Evolutionary conservation across 2,113 vertebrate genomes (phyloP).

Genomic region (Myodes glareolus): DNA sequence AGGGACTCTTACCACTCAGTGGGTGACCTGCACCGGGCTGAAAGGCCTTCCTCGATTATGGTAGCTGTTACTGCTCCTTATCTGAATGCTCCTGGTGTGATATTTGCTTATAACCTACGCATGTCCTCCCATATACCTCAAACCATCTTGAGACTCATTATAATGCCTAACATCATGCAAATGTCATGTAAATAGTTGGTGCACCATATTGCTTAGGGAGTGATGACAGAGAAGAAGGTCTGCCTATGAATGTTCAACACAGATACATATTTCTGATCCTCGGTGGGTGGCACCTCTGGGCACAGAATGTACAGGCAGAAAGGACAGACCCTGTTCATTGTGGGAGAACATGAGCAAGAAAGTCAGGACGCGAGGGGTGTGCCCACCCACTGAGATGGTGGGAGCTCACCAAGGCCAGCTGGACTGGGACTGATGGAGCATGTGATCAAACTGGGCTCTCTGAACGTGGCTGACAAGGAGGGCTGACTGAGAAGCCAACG

Average conservation of each 20-base stretch:
- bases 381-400: no score
- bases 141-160: neutral
- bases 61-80: no score
- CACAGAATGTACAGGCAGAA: neutral
- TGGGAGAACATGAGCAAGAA: no score
- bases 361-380: no score
- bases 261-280: neutral
- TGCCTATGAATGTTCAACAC: neutral
- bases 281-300: neutral
- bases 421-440: no score
- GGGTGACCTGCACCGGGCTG: neutral
- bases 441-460: no score
- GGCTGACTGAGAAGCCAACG: no score
- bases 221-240: neutral
- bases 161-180: neutral
- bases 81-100: neutral
- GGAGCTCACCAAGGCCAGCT: no score
- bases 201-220: neutral
- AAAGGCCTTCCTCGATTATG: neutral
- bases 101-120: neutral
- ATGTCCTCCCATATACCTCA: neutral
- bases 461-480: no score
- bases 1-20: neutral
- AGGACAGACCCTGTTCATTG: neutral
- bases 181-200: neutral